Percentiles rank a stretch among this genome's conserved stretches.
Evolutionary conservation across 2,113 vertebrate species (phyloP).

Genomic region (Shinisaurus crocodilurus): DNA sequence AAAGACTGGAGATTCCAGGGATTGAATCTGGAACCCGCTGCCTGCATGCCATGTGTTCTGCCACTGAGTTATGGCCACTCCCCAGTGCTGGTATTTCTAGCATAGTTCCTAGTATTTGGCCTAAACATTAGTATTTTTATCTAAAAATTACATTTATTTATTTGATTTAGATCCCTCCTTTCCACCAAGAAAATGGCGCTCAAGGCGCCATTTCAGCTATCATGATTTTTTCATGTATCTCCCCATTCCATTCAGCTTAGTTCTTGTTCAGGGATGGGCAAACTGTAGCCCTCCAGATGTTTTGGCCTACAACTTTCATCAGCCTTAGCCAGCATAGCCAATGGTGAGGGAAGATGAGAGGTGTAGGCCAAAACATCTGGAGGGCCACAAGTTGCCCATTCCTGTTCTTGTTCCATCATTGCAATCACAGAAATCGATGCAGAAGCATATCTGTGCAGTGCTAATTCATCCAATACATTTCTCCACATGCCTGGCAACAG

Average conservation of each 20-base stretch:
- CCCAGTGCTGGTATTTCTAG: background rate
- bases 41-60: background rate
- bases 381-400: too few relatives aligned
- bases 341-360: too few relatives aligned
- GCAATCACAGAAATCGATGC: background rate
- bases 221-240: background rate
- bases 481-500: background rate
- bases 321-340: too few relatives aligned
- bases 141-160: too few relatives aligned
- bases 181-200: too few relatives aligned
- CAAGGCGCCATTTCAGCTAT: too few relatives aligned
- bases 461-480: background rate
- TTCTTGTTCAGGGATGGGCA: background rate
- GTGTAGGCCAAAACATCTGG: too few relatives aligned
- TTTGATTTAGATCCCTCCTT: too few relatives aligned
- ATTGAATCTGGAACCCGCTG: too few relatives aligned
- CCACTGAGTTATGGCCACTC: too few relatives aligned
- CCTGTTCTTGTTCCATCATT: background rate
- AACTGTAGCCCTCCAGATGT: too few relatives aligned
- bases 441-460: background rate
- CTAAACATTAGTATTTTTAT: background rate
- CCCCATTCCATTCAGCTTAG: background rate
- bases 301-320: too few relatives aligned
- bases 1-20: background rate
- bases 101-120: background rate